Conservation (phyloP, 1,140 invertebrate species). For the Rhagoletis pomonella region DNA sequence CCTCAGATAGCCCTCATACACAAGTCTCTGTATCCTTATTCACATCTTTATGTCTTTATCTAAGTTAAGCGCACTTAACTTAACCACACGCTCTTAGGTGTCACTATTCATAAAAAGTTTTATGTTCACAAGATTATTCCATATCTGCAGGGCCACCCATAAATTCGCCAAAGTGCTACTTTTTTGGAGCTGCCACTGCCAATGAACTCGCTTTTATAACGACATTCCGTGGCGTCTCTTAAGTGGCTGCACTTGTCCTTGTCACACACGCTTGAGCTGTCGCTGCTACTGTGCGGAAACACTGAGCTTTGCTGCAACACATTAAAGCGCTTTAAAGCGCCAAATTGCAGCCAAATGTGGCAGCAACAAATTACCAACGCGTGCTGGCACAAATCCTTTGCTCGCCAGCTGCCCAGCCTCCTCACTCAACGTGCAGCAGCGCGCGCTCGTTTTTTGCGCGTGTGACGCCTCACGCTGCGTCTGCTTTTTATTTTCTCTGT, state of each 20-base stretch:
- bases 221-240: not conserved
- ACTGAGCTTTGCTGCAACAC: no score
- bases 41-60: not conserved
- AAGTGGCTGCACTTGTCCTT: not conserved
- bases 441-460: not conserved
- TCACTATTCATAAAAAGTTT: constrained; percentile 8
- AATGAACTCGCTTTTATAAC: not conserved
- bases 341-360: not conserved
- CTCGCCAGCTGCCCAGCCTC: not conserved
- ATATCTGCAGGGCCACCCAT: no score
- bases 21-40: no score
- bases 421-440: not conserved
- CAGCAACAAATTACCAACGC: not conserved
- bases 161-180: no score
- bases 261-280: not conserved
- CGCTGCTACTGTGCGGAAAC: no score
- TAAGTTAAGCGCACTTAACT: not conserved
- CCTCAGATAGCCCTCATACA: no score
- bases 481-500: not conserved
- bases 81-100: not conserved
- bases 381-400: not conserved
- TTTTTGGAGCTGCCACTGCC: not conserved
- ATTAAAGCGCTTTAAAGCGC: not conserved
- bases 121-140: not conserved
- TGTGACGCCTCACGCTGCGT: not conserved